These are phyloP conservation scores for Diprion similis DNA, from an alignment of 1,140 invertebrate species.

Conservation along the genomic window DNA sequence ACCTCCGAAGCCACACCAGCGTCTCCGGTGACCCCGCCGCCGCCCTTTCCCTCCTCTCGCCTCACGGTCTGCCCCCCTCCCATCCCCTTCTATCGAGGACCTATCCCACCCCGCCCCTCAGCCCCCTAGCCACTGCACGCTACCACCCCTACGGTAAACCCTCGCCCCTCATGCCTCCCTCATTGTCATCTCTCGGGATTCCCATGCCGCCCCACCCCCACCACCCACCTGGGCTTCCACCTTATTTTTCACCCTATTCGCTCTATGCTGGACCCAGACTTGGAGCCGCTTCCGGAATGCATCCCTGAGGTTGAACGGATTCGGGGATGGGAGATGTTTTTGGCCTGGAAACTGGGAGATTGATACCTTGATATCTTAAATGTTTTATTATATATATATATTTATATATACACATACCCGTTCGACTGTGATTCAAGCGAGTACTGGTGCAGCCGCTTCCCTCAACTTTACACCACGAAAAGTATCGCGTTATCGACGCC, in stretches of 20 bases:
- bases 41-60: slow-evolving; percentile 62
- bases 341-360: no score
- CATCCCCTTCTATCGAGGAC: slow-evolving; percentile 75
- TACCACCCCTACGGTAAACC: slow-evolving; percentile 90
- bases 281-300: slow-evolving; percentile 72
- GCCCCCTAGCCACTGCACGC: slow-evolving; percentile 78
- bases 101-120: slow-evolving; percentile 88
- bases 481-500: no score
- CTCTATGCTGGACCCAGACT: slow-evolving; percentile 81
- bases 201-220: slow-evolving; percentile 70
- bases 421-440: no score
- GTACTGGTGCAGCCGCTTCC: no score
- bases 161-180: slow-evolving; percentile 64
- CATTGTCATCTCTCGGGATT: slow-evolving; percentile 65
- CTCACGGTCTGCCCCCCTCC: slow-evolving; percentile 63
- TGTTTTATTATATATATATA: no score
- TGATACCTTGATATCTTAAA: no score
- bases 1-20: slow-evolving; percentile 85
- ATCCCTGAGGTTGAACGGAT: slow-evolving; percentile 57
- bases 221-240: slow-evolving; percentile 59
- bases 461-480: no score
- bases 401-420: no score
- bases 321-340: no score
- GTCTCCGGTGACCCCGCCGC: slow-evolving; percentile 53
- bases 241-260: slow-evolving; percentile 86